Evolutionary conservation across 1,140 invertebrate genomes (phyloP).

Genomic region (Cotesia typhae): DNA sequence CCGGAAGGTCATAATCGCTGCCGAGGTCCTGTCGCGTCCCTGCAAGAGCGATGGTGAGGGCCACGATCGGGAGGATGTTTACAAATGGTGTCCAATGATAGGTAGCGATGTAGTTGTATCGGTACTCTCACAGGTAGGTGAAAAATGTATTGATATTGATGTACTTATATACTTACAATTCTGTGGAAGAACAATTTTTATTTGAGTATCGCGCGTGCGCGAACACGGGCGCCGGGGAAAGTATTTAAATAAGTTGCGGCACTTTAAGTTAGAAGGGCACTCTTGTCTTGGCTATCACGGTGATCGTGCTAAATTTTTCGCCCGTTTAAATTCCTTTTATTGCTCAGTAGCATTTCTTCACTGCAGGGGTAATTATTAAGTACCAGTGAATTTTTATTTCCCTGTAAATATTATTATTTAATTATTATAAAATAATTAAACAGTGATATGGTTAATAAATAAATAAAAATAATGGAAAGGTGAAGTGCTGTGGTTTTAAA

Average conservation of each 20-base stretch:
- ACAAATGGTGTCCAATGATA: conserved; percentile 2
- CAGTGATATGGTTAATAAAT: background rate
- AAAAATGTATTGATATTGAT: background rate
- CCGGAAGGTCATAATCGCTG: conserved; percentile 59
- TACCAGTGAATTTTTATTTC: background rate
- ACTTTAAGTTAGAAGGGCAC: conserved; percentile 55
- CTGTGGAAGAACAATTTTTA: conserved; percentile 46
- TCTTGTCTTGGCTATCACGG: conserved; percentile 53
- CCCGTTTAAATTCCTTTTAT: conserved; percentile 31
- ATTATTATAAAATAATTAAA: background rate
- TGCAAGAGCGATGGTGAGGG: conserved; percentile 33
- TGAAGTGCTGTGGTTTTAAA: conserved; percentile 22
- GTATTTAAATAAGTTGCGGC: conserved; percentile 60
- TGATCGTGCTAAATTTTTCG: conserved; percentile 38
- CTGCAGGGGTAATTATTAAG: background rate
- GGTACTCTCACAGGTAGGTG: background rate
- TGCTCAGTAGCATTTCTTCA: conserved; percentile 8
- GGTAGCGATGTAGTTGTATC: background rate
- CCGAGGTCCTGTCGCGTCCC: conserved; percentile 48
- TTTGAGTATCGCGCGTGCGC: conserved; percentile 34
- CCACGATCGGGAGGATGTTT: conserved; percentile 35
- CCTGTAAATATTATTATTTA: background rate
- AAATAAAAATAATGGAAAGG: conserved; percentile 6
- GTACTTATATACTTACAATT: too few species aligned
- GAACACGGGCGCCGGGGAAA: conserved; percentile 45